These are phyloP conservation scores for Mellivora capensis DNA, from an alignment of 2,113 vertebrate species.

Conservation along the genomic window DNA sequence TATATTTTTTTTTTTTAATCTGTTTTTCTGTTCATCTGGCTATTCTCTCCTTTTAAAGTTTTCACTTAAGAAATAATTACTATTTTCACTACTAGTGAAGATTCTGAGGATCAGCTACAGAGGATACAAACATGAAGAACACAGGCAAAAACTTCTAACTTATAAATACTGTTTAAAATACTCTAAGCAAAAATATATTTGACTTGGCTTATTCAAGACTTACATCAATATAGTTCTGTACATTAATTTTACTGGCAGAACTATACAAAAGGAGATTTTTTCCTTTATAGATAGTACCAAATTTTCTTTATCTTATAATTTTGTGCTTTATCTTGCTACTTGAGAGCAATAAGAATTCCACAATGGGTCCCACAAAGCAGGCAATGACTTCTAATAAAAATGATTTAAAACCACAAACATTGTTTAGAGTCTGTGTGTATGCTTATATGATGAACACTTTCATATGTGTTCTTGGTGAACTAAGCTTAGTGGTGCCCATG, in stretches of 20 bases:
- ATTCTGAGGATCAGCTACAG: background rate
- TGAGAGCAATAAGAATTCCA: constrained; percentile 17
- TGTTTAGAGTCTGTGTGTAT: background rate
- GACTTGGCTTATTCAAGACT: background rate
- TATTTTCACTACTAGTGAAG: background rate
- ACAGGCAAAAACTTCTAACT: background rate
- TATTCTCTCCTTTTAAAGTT: background rate
- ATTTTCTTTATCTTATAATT: background rate
- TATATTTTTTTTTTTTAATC: background rate
- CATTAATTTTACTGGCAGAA: background rate
- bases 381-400: constrained; percentile 36
- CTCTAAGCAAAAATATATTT: background rate
- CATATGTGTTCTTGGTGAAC: constrained; percentile 41
- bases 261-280: background rate
- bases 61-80: background rate
- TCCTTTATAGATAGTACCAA: background rate
- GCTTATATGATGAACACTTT: constrained; percentile 26
- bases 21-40: background rate
- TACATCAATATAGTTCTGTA: background rate
- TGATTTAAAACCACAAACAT: constrained; percentile 37
- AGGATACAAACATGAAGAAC: background rate
- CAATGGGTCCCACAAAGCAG: background rate
- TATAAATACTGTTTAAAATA: background rate
- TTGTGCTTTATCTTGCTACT: constrained; percentile 10
- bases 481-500: background rate